Evolutionary conservation across 1,140 invertebrate species (phyloP), one percentile per base, ranked within the genome.

Genomic region (Meloidogyne floridensis): DNA sequence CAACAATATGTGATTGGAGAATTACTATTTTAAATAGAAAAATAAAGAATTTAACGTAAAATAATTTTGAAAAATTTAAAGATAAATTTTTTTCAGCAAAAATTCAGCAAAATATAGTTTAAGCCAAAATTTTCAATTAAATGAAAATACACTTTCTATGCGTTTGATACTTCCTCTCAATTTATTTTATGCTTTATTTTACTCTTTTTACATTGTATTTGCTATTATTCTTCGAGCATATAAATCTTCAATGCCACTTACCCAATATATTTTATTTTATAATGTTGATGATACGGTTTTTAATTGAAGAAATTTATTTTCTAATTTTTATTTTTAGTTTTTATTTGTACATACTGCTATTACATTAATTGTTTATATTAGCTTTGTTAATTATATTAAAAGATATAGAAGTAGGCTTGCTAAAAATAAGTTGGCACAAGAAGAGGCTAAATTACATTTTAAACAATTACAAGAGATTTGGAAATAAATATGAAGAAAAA

Each of bases 151-250:
- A 18, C 42, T 78, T 65, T 71, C 77, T 10, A 78, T 78, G 77
- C 77, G 77, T n/a, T 53, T 78, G 42, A 78, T 78, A 47, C 71
- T 78, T 42, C 77, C 77, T 47, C 42, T 78, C 6, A 65, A 78
- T 47, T 78, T 78, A 42, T 78, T 65, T 18, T 78, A 78, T 47
- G 72, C 77, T 18, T 42, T 78, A 53, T 59, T 70, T 71, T 78
- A 71, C 51, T 53, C 77, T 71, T 13, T 70, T 70, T 78, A 71
- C 51, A 72, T 65, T n/a, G 10, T 2, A 5, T 15, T 59, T 59
- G 56, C 15, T 59, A 15, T 59, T 15, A 4, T 59, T 59, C 13
- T 59, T 15, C 56, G 56, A 15, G 10, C 11, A 59, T 59, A 59
- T 59, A 59, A 59, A 59, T 59, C 1, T 15, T 59, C 11, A 59